A percentile compares a stretch with the other conserved stretches of the same genome.
These are phyloP conservation scores for Sula dactylatra DNA, from an alignment of 2,113 vertebrate genomes.

Conservation along the genomic window DNA sequence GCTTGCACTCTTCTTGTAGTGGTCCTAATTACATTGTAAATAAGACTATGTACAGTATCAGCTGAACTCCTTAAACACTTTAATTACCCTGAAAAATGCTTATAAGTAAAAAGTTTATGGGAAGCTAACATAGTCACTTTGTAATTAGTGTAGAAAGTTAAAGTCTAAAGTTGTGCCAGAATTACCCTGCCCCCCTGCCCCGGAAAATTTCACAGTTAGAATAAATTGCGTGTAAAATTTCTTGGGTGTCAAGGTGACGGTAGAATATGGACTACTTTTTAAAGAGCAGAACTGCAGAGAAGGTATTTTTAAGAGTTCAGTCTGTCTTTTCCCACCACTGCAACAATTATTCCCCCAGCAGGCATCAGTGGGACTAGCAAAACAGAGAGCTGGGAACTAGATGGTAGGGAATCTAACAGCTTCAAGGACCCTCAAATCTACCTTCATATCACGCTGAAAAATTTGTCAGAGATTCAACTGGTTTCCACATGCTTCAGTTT, in stretches of 20 bases:
- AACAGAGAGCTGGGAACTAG: not conserved
- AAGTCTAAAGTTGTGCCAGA: not conserved
- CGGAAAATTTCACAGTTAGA: not conserved
- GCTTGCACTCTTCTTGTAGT: not conserved
- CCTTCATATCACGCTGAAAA: not conserved
- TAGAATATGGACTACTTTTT: not conserved
- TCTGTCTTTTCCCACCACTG: not conserved
- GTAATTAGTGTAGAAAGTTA: not conserved
- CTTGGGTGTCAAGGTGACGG: not conserved
- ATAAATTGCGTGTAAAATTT: not conserved
- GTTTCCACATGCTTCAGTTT: not conserved
- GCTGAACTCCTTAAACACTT: not conserved
- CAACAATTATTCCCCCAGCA: not conserved
- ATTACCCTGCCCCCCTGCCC: not conserved
- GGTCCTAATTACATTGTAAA: not conserved
- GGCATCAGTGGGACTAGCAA: not conserved
- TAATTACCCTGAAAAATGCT: not conserved
- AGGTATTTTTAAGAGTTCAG: not conserved
- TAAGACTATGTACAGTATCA: not conserved
- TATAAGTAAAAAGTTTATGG: not conserved
- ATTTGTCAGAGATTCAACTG: not conserved
- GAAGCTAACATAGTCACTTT: not conserved
- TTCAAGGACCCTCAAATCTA: not conserved
- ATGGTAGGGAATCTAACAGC: not conserved
- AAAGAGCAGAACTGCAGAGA: not conserved